Conservation (phyloP, 2,113 vertebrate species). For the Podarcis muralis region DNA sequence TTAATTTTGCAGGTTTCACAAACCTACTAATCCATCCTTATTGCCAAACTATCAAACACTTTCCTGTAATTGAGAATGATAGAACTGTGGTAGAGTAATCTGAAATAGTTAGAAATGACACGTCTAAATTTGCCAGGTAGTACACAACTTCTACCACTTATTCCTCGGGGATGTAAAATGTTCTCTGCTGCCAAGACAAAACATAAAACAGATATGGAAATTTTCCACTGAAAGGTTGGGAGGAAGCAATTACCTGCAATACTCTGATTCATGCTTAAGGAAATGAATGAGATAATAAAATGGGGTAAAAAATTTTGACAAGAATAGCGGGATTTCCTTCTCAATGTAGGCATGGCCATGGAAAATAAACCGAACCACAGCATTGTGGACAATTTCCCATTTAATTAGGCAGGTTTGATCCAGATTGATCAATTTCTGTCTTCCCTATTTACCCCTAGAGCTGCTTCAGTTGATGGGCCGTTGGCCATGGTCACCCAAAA, state of each 20-base stretch:
- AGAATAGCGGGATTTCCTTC: background rate
- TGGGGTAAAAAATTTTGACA: background rate
- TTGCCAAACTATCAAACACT: conserved; percentile 28
- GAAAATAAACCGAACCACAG: background rate
- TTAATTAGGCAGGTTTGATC: background rate
- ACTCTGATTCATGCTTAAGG: background rate
- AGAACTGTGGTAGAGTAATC: conserved; percentile 11
- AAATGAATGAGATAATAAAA: conserved; percentile 20
- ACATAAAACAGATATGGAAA: background rate
- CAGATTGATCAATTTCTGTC: background rate
- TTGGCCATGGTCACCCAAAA: background rate
- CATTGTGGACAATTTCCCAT: background rate
- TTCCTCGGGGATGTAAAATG: conserved; percentile 32
- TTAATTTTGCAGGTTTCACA: conserved; percentile 40
- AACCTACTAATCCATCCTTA: conserved; percentile 3
- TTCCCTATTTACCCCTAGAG: background rate
- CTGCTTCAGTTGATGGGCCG: background rate
- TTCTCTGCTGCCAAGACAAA: background rate
- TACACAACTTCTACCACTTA: background rate
- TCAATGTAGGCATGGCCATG: background rate
- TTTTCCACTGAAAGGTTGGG: conserved; percentile 20
- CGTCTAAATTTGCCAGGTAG: background rate
- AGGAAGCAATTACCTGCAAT: conserved; percentile 25
- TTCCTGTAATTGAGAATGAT: background rate
- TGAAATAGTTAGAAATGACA: background rate